A percentile compares a stretch with the other conserved stretches of the same genome.
Evolutionary conservation across 2,113 vertebrate genomes (phyloP).

Genomic region (Sinocyclocheilus anshuiensis): DNA sequence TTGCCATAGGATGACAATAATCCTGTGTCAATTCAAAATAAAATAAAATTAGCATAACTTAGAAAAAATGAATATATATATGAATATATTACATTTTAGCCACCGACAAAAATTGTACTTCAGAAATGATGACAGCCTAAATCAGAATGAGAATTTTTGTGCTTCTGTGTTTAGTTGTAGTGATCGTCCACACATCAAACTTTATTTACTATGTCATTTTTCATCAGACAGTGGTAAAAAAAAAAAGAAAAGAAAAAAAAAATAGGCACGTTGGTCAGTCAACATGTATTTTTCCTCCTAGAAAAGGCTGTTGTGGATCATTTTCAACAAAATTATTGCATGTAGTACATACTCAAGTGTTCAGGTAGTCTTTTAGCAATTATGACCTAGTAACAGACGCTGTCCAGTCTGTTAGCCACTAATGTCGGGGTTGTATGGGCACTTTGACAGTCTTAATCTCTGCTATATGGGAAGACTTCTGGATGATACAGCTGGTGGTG

Average conservation of each 20-base stretch:
- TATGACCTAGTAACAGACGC: not conserved
- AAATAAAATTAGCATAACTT: constrained; percentile 56
- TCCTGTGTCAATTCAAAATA: constrained; percentile 70
- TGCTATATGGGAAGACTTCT: constrained; percentile 98
- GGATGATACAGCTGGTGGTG: constrained; percentile 94
- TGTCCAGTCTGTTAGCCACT: constrained; percentile 1
- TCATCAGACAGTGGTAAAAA: constrained; percentile 1
- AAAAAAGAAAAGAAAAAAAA: not conserved
- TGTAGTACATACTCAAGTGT: constrained; percentile 21
- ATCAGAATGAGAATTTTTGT: constrained; percentile 8
- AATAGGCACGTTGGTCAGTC: constrained; percentile 54
- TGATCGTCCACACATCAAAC: not conserved
- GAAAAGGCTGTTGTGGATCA: constrained; percentile 31
- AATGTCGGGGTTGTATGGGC: constrained; percentile 80
- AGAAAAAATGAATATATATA: constrained; percentile 46
- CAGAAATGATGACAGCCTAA: constrained; percentile 16
- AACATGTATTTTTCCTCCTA: constrained; percentile 32
- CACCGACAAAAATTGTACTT: constrained; percentile 16
- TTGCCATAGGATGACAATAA: constrained; percentile 69
- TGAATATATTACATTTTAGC: constrained; percentile 61
- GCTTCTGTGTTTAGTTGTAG: constrained; percentile 36
- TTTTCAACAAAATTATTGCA: constrained; percentile 24
- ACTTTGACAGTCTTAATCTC: constrained; percentile 98
- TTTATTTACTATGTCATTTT: not conserved
- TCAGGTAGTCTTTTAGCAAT: constrained; percentile 15